A percentile compares a stretch with the other conserved stretches of the same genome.
Evolutionary conservation across 1,140 invertebrate species (phyloP).

Genomic region (Episyrphus balteatus): DNA sequence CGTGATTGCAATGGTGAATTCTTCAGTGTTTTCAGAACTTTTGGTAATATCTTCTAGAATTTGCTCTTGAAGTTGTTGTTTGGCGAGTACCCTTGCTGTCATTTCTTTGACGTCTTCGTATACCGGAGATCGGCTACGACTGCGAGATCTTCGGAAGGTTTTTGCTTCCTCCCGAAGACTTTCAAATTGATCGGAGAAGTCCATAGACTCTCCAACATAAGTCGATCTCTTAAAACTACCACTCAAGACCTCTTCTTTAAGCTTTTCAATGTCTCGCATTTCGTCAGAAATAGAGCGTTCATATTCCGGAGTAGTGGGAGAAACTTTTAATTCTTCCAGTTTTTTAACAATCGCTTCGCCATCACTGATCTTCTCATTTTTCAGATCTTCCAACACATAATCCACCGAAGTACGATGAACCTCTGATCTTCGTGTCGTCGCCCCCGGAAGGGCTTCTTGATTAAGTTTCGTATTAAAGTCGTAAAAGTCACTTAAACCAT

Average conservation of each 20-base stretch:
- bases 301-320: slow-evolving; percentile 19
- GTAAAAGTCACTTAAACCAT: not conserved
- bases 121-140: slow-evolving; percentile 25
- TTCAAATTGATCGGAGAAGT: slow-evolving; percentile 17
- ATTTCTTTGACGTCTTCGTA: slow-evolving; percentile 12
- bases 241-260: slow-evolving; percentile 17
- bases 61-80: slow-evolving; percentile 23
- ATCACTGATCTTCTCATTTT: not conserved
- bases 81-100: slow-evolving; percentile 13
- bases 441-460: not conserved
- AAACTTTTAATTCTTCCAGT: not conserved
- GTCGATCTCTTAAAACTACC: slow-evolving; percentile 30
- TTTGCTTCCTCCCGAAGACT: slow-evolving; percentile 22
- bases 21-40: not conserved
- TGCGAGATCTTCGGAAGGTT: slow-evolving; percentile 27
- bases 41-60: slow-evolving; percentile 16
- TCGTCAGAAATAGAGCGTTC: slow-evolving; percentile 23
- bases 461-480: not conserved
- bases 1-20: slow-evolving; percentile 10
- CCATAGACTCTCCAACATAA: slow-evolving; percentile 28
- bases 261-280: slow-evolving; percentile 15
- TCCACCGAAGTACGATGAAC: not conserved
- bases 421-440: not conserved
- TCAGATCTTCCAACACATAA: not conserved
- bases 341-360: not conserved